Percentiles rank a stretch among this genome's conserved stretches.
Evolutionary conservation across 2,888 invertebrate species (phyloP).

Genomic region (Toxonevra muliebris): DNA sequence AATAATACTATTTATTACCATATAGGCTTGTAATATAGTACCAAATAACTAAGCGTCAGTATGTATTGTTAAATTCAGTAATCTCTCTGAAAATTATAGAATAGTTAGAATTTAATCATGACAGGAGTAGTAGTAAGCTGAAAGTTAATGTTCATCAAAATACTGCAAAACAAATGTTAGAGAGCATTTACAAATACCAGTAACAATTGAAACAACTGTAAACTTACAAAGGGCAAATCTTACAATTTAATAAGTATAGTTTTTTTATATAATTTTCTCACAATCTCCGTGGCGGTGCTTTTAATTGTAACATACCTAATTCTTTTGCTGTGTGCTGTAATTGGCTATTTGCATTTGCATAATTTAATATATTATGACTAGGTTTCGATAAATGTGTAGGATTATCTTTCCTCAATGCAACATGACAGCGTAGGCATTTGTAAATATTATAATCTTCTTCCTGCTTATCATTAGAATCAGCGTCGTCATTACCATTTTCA

Average conservation of each 20-base stretch:
- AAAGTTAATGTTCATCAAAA: too few relatives aligned
- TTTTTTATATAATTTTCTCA: conserved; percentile 33
- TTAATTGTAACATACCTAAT: conserved; percentile 57
- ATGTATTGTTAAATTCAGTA: too few relatives aligned
- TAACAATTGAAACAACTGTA: too few relatives aligned
- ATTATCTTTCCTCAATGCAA: conserved; percentile 35
- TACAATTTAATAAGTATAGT: neutral
- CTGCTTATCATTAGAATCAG: conserved; percentile 8
- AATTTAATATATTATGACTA: conserved; percentile 46
- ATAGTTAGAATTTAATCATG: too few relatives aligned
- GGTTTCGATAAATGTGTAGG: conserved; percentile 55
- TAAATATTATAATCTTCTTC: conserved; percentile 31
- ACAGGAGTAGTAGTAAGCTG: too few relatives aligned
- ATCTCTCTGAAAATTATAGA: too few relatives aligned
- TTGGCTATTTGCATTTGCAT: conserved; percentile 18
- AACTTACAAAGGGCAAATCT: too few relatives aligned
- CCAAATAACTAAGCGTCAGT: too few relatives aligned
- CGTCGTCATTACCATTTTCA: conserved; percentile 15
- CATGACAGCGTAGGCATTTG: conserved; percentile 58
- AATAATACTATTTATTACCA: too few relatives aligned
- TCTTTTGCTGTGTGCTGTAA: conserved; percentile 36
- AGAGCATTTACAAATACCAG: too few relatives aligned
- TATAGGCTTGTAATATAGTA: too few relatives aligned
- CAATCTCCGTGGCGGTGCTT: conserved; percentile 63
- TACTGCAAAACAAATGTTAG: too few relatives aligned